Percentiles rank a stretch among this genome's conserved stretches.
Evolutionary conservation across 2,888 invertebrate species (phyloP).

Genomic region (Lacanobia oleracea): DNA sequence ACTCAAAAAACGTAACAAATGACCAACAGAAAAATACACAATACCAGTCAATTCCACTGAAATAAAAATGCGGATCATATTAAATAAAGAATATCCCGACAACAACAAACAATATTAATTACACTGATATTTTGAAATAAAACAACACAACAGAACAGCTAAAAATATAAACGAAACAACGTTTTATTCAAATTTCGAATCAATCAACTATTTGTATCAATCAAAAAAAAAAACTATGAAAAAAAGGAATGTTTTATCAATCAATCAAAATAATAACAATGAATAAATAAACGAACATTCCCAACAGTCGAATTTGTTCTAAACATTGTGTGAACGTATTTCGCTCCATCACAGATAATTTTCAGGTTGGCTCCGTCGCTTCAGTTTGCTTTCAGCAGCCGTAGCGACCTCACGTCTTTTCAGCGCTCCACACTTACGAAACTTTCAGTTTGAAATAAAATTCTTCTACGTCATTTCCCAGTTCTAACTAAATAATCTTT

Average conservation of each 20-base stretch:
- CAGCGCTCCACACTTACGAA: conserved; percentile 62
- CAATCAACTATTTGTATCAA: conserved; percentile 15
- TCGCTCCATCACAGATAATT: conserved; percentile 58
- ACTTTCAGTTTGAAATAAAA: conserved; percentile 56
- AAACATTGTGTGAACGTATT: conserved; percentile 29
- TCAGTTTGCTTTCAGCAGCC: conserved; percentile 77
- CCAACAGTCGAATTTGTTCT: conserved; percentile 2
- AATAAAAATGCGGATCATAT: not conserved
- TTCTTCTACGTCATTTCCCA: conserved; percentile 3
- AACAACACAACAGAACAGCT: not conserved
- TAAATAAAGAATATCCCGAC: conserved; percentile 9
- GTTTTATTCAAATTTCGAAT: not conserved
- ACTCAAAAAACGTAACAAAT: not conserved
- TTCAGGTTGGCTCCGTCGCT: conserved; percentile 65
- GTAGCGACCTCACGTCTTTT: conserved; percentile 66
- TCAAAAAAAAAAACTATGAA: conserved; percentile 13
- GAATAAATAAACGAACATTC: conserved; percentile 5
- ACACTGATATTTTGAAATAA: conserved; percentile 24
- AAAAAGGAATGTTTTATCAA: not conserved
- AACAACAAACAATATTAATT: conserved; percentile 27
- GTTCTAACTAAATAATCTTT: conserved; percentile 1
- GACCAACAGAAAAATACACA: not conserved
- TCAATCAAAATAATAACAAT: conserved; percentile 21
- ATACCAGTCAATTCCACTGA: not conserved
- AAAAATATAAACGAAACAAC: not conserved